Evolutionary conservation across 2,888 invertebrate species (phyloP), one percentile per base, ranked within the genome.

Genomic region (Xestoiulus laeticollis): DNA sequence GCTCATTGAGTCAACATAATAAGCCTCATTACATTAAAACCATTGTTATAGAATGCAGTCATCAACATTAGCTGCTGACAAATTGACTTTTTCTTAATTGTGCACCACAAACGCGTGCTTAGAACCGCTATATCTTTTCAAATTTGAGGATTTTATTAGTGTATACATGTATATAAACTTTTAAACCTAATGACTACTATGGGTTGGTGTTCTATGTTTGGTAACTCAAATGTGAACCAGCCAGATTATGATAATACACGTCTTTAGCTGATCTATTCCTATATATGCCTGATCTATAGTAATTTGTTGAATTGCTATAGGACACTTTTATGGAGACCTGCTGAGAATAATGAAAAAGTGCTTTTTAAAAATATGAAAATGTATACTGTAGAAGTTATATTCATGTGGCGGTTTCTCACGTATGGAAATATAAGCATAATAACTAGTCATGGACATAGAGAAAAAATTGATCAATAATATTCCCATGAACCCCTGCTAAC

Each of bases 1-100:
- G 78, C 78, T 78, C 78, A 78, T 78, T 78, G 78, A 30, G 78
- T 32, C 30, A 85, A n/a, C 85, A 85, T 44, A 85, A 85, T 85
- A 85, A 44, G 19, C n/a, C 22, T 44, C 85, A 85, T 85, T 85
- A 85, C 38, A 38, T 38, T 44, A 85, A 44, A 85, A 85, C 38
- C 85, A 43, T 85, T 85, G 43, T 12, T n/a, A n/a, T 12, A 26
- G 85, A 85, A 43, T 85, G 43, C 38, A 85, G 85, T 43, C 43
- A 85, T 85, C 85, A 85, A 38, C 43, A 85, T 85, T 85, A 85
- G 44, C 43, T 22, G 26, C n/a, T 85, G 85, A 85, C 85, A 85
- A 85, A 85, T 85, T 85, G 38, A 38, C n/a, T 38, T 38, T 19
- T 38, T 43, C 85, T 33, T 85, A 85, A 85, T 85, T 85, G 85